phyloP scores from a whole-genome alignment of 2,797 vertebrate species.

The Melanotaenia trifasciata region DNA sequence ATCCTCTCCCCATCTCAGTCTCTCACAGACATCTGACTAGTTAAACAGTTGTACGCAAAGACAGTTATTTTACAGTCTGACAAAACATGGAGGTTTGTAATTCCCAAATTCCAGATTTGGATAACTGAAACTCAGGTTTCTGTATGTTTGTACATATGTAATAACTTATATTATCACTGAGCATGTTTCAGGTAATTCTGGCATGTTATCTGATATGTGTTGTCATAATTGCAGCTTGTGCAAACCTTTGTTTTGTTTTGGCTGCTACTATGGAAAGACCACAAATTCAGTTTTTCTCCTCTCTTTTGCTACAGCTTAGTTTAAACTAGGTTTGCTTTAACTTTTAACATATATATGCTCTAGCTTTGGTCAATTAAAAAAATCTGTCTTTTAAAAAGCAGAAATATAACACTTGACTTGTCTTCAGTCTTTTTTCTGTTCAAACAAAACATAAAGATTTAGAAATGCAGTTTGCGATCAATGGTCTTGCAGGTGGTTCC shows the following conservation, averaged over 20 bases:
- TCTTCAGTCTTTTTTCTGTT: background rate
- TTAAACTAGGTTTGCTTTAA: background rate
- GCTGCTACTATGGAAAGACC: background rate
- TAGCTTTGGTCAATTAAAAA: background rate
- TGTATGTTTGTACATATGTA: slow-evolving; percentile 20
- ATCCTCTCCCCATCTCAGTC: slow-evolving; percentile 83
- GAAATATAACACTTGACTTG: background rate
- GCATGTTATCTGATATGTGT: background rate
- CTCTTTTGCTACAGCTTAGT: background rate
- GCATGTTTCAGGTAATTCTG: background rate
- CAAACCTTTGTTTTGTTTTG: background rate
- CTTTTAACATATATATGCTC: background rate
- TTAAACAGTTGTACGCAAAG: slow-evolving; percentile 84
- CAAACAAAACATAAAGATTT: background rate
- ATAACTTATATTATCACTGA: background rate
- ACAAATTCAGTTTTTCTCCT: background rate
- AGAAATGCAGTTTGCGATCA: background rate
- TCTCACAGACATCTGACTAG: slow-evolving; percentile 83
- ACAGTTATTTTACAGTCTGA: slow-evolving; percentile 79
- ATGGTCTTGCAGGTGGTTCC: background rate
- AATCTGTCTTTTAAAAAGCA: background rate
- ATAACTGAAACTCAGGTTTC: slow-evolving; percentile 73
- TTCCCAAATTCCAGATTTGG: slow-evolving; percentile 75
- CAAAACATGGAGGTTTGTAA: slow-evolving; percentile 70
- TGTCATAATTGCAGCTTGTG: background rate